Evolutionary conservation across 2,888 invertebrate species (phyloP), one percentile per base, ranked within the genome.

Genomic region (Drosophila testacea): DNA sequence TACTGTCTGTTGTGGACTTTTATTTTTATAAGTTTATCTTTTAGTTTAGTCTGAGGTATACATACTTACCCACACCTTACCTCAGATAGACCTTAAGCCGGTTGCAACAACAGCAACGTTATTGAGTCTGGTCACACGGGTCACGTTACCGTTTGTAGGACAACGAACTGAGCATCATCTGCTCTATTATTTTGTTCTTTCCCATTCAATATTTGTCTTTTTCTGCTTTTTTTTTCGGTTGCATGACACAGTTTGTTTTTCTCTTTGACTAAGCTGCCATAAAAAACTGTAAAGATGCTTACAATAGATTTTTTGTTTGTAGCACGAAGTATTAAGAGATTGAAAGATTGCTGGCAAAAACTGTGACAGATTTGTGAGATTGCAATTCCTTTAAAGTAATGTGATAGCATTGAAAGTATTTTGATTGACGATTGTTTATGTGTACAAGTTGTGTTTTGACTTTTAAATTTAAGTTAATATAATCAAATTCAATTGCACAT

Each of bases 141-240:
- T 73, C 71, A 66, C 63, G 66, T 60, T 63, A 41, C 67, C 65
- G 59, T 65, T 83, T 83, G 71, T 83, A 65, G 83, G 76, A 71
- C 83, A 83, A 83, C 80, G 83, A 83, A 84, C 85, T 74, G 66
- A 77, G 65, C 62, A 74, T 74, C 81, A 72, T 63, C 81, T 70
- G 68, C 59, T 62, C 61, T 77, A 77, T 75, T 83, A 82, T 78
- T 81, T 75, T 70, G 62, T 64, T 63, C 48, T 52, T 34, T 55
- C 50, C 38, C 46, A 74, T 74, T 62, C 62, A 70, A 69, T 66
- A 77, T 75, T 70, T 68, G 63, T 59, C 63, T 39, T 66, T 73
- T 68, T 60, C 68, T 60, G 13, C 30, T 42, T 30, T 61, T 42
- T n/a, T 61, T 34, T 54, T 60, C 52, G 52, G 51, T 64, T 46